Conservation (phyloP, 2,113 vertebrate genomes). For the Anguilla rostrata region DNA sequence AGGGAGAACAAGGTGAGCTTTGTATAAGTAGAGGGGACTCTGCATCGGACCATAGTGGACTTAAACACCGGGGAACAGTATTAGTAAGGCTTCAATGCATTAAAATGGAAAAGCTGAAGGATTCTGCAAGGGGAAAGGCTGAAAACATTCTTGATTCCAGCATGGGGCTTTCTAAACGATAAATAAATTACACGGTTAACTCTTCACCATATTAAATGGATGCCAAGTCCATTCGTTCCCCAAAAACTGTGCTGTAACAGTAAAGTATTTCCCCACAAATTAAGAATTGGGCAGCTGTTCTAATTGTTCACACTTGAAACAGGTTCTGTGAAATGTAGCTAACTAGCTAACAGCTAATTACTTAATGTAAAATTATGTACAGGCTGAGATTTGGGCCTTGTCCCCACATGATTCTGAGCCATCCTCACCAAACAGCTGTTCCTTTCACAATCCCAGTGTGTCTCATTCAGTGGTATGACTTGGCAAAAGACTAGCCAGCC, state of each 20-base stretch:
- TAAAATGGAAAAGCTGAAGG: background rate
- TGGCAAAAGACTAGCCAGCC: background rate
- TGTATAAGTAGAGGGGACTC: background rate
- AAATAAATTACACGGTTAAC: background rate
- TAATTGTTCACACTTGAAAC: background rate
- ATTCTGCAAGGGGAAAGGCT: background rate
- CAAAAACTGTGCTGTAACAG: background rate
- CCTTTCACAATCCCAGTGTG: background rate
- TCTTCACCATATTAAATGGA: background rate
- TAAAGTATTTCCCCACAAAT: background rate
- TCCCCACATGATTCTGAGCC: background rate
- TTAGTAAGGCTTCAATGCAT: background rate
- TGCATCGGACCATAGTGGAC: background rate
- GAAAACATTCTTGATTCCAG: background rate
- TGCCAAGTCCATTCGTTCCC: background rate
- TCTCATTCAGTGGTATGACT: background rate
- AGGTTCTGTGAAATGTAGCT: background rate
- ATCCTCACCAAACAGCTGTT: background rate
- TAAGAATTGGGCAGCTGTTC: background rate
- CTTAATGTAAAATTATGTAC: background rate
- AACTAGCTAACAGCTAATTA: no score
- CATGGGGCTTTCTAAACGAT: background rate
- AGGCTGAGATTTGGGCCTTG: background rate
- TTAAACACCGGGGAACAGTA: background rate
- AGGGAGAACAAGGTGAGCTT: slow-evolving; percentile 8